Percentiles rank a stretch among this genome's conserved stretches.
Conservation (phyloP, 2,797 vertebrate genomes). For the Staurois parvus region DNA sequence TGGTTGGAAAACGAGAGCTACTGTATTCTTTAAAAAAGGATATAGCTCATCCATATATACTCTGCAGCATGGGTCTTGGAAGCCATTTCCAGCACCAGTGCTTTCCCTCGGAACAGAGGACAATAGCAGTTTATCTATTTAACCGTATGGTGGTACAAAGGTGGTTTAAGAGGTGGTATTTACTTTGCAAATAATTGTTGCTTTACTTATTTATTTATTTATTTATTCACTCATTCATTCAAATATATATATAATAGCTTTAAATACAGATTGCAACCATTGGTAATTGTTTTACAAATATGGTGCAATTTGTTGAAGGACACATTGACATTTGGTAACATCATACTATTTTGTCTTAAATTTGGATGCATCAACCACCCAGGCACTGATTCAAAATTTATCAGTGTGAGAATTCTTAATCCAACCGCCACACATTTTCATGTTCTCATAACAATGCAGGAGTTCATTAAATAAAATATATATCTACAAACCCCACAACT, state of each 20-base stretch:
- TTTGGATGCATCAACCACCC: neutral
- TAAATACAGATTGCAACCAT: neutral
- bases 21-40: too few relatives aligned
- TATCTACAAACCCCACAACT: neutral
- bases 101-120: too few relatives aligned
- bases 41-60: too few relatives aligned
- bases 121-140: too few relatives aligned
- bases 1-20: too few relatives aligned
- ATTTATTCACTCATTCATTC: too few relatives aligned
- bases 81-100: too few relatives aligned
- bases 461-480: slow-evolving; percentile 2
- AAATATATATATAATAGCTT: neutral
- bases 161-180: too few relatives aligned
- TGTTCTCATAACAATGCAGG: slow-evolving; percentile 35
- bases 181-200: too few relatives aligned
- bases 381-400: slow-evolving; percentile 9
- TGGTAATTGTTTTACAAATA: neutral
- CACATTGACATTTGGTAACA: neutral
- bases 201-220: too few relatives aligned
- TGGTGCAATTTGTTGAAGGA: neutral
- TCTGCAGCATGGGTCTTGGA: too few relatives aligned
- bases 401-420: slow-evolving; percentile 45
- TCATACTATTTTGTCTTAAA: slow-evolving; percentile 1
- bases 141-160: too few relatives aligned
- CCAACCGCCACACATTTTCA: neutral